A percentile compares a stretch with the other conserved stretches of the same genome.
Conservation (phyloP, 1,140 invertebrate genomes). For the Hetaerina americana region DNA sequence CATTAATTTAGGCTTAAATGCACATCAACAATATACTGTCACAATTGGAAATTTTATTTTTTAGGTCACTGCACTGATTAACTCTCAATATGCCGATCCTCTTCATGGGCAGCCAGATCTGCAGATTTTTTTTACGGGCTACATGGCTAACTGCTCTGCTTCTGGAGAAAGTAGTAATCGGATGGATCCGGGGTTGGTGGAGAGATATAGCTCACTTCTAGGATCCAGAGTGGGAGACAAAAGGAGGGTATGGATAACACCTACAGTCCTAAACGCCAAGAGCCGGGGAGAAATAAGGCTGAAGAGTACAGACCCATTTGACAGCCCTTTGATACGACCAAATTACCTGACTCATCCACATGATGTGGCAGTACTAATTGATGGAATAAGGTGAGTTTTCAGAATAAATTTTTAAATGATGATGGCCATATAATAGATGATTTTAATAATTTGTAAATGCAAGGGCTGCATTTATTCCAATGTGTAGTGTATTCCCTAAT, state of each 20-base stretch:
- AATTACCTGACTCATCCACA: conserved; percentile 50
- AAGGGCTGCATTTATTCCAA: too few relatives aligned
- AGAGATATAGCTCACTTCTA: not conserved
- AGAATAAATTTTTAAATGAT: too few relatives aligned
- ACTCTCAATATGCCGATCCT: conserved; percentile 63
- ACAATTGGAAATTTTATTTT: too few relatives aligned
- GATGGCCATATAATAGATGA: too few relatives aligned
- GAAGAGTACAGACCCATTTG: conserved; percentile 40
- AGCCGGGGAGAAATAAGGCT: conserved; percentile 54
- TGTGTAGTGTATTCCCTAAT: conserved; percentile 1
- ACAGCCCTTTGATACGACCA: conserved; percentile 58
- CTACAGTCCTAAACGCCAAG: conserved; percentile 59
- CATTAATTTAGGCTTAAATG: too few relatives aligned
- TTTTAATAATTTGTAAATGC: too few relatives aligned
- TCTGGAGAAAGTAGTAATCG: not conserved
- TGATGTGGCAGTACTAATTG: conserved; percentile 43
- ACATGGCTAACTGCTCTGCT: not conserved
- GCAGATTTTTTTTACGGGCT: conserved; percentile 2
- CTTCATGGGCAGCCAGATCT: conserved; percentile 36
- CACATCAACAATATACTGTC: too few relatives aligned
- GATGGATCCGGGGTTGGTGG: not conserved
- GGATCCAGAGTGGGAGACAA: not conserved
- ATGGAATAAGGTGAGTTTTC: conserved; percentile 19
- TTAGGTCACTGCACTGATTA: conserved; percentile 67
- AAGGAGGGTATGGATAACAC: conserved; percentile 41